Base-by-base conservation (phyloP, 2,888 invertebrate species). In the Anagyrus pseudococci region DNA sequence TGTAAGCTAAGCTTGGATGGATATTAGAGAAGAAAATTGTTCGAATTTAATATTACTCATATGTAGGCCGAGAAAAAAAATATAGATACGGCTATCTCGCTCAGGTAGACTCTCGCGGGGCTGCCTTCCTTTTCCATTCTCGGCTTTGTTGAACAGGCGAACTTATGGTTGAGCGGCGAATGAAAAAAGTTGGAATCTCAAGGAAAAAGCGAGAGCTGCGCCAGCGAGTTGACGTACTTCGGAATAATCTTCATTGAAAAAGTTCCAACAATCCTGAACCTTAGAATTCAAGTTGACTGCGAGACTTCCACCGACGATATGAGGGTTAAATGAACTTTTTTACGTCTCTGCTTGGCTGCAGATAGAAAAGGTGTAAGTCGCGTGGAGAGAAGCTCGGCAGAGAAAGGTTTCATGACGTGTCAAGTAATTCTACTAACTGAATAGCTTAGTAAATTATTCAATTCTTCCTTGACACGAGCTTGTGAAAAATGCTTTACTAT, bases 241-340 rank as follows among this genome's bases (percentile, higher is more conserved):
- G 70, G 73, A 75, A 79, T 78, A 78, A 79, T 78, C 79, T 79
- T 80, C 78, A 80, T 79, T 79, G 78, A 77, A 79, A 80, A 80
- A 80, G 78, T 79, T 79, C 70, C 66, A 71, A 69, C 71, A 71
- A 6, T 2, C 29, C 25, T 25, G 33, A 72, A 72, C 68, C 69
- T 70, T 68, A 67, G 64, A 71, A 69, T 68, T 67, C 64, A 58
- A 58, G 53, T 48, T 54, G 13, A 13, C 46, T 33, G 23, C 23
- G 33, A 8, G 40, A 29, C 33, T 25, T 8, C 26, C n/a, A n/a
- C 33, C 19, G 26, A n/a, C 26, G 26, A n/a, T 25, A 8, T 43
- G 22, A 26, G 29, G 29, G 50, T 46, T 61, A 53, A 58, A 66
- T 59, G 46, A 58, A 66, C 62, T 62, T 66, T 58, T 65, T 60